Percentiles rank a stretch among this genome's conserved stretches.
Evolutionary conservation across 2,888 invertebrate species (phyloP).

Genomic region (Agonopterix arenella): DNA sequence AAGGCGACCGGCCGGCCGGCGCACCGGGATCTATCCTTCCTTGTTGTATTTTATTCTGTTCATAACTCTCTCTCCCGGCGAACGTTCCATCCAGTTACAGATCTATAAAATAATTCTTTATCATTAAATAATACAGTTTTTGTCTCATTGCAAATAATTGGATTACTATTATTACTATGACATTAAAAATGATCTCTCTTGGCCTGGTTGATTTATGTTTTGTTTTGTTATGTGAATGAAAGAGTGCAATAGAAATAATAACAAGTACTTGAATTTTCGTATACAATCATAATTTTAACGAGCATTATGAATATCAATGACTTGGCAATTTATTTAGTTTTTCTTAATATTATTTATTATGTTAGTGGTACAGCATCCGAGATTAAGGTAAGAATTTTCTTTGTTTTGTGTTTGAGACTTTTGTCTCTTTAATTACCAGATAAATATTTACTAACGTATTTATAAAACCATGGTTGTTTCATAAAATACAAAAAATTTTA

Average conservation of each 20-base stretch:
- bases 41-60: slow-evolving; percentile 66
- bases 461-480: no score
- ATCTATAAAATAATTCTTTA: background rate
- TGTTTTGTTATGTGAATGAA: slow-evolving; percentile 49
- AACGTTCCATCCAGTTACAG: slow-evolving; percentile 39
- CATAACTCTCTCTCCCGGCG: slow-evolving; percentile 53
- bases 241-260: slow-evolving; percentile 30
- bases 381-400: slow-evolving; percentile 50
- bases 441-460: slow-evolving; percentile 1
- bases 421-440: slow-evolving; percentile 8
- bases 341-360: slow-evolving; percentile 49
- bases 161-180: no score
- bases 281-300: background rate
- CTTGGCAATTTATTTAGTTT: slow-evolving; percentile 50
- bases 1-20: slow-evolving; percentile 33
- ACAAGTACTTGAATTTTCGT: background rate
- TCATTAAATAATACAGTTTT: no score
- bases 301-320: slow-evolving; percentile 59
- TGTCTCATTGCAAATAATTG: no score
- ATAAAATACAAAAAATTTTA: no score
- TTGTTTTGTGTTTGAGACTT: slow-evolving; percentile 1
- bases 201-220: slow-evolving; percentile 31
- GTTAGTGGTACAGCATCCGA: slow-evolving; percentile 48
- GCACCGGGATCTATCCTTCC: slow-evolving; percentile 53
- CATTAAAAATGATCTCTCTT: no score